Percentiles rank a stretch among this genome's conserved stretches.
Conservation (phyloP, 2,888 invertebrate genomes). For the Halictus quadricinctus region DNA sequence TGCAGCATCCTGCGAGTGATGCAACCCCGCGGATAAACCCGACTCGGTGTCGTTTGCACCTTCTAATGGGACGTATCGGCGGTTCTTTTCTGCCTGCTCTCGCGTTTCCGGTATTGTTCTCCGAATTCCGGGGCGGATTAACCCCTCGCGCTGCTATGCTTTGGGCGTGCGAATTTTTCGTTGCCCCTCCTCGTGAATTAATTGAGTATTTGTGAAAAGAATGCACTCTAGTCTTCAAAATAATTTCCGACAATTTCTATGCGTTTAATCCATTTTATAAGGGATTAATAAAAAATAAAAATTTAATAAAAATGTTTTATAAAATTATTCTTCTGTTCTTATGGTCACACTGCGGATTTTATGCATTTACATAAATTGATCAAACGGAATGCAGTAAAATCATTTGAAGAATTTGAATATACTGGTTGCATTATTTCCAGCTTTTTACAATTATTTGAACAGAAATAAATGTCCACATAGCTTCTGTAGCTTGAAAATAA, state of each 20-base stretch:
- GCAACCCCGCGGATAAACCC: not conserved
- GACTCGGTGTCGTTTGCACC: not conserved
- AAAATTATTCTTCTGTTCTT: no score
- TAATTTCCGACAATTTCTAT: no score
- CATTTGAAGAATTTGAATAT: not conserved
- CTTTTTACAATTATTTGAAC: no score
- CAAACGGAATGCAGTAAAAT: not conserved
- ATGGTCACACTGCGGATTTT: no score
- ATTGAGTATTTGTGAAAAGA: not conserved
- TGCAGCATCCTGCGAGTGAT: not conserved
- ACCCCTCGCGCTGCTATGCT: not conserved
- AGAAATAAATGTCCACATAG: not conserved
- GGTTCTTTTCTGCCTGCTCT: not conserved
- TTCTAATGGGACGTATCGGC: not conserved
- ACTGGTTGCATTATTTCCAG: no score
- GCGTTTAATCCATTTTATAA: no score
- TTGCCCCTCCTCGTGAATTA: not conserved
- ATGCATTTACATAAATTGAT: no score
- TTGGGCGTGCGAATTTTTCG: not conserved
- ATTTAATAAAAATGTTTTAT: no score
- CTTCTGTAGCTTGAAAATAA: not conserved
- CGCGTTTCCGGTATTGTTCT: not conserved
- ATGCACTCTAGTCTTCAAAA: not conserved
- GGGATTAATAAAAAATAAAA: no score
- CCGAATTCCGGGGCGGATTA: not conserved